phyloP scores from a whole-genome alignment of 2,113 vertebrate genomes.

The Meriones unguiculatus region DNA sequence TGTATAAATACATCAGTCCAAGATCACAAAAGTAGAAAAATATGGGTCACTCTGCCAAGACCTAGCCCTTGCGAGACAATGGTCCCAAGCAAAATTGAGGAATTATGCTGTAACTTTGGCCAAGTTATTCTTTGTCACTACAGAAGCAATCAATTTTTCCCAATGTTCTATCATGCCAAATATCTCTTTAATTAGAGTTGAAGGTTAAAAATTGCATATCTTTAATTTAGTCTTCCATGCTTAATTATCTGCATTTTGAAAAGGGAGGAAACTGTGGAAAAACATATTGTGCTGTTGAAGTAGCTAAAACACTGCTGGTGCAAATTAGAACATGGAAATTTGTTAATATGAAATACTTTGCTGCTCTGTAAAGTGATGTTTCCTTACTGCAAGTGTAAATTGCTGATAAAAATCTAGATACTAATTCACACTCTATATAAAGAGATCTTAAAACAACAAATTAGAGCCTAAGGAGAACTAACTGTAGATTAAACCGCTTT shows the following conservation, averaged over 20 bases:
- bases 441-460: not conserved
- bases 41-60: fast-evolving
- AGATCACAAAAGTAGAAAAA: not conserved
- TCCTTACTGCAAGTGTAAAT: not conserved
- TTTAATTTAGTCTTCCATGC: not conserved
- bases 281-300: not conserved
- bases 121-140: not conserved
- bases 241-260: not conserved
- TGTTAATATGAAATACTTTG: not conserved
- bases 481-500: not conserved
- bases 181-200: not conserved
- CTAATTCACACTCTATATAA: not conserved
- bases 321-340: not conserved
- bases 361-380: not conserved
- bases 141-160: not conserved
- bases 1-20: not conserved
- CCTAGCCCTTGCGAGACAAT: not conserved
- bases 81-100: no score
- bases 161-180: not conserved
- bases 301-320: not conserved
- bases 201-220: not conserved
- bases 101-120: not conserved
- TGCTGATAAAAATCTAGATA: not conserved
- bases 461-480: not conserved
- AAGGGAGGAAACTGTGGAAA: not conserved